These are phyloP conservation scores for Sapayoa aenigma DNA, from an alignment of 2,113 vertebrate genomes.

Conservation along the genomic window DNA sequence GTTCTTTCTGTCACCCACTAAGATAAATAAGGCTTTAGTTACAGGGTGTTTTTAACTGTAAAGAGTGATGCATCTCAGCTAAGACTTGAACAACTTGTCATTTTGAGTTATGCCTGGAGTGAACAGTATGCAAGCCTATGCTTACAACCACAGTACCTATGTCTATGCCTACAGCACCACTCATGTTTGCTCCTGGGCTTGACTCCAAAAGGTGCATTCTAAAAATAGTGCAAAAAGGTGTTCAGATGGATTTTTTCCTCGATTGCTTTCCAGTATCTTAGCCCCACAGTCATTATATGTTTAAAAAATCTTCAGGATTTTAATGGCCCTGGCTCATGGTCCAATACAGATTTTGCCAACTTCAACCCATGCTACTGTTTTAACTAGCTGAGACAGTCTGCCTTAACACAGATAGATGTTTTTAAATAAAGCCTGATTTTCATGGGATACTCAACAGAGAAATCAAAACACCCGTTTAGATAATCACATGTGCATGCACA, in stretches of 20 bases:
- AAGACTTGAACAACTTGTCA: not conserved
- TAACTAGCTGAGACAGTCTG: not conserved
- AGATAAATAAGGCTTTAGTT: not conserved
- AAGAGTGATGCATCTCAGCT: not conserved
- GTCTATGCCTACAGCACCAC: not conserved
- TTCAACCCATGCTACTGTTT: not conserved
- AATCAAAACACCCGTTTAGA: not conserved
- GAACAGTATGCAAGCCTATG: not conserved
- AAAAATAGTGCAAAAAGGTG: not conserved
- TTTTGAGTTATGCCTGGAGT: not conserved
- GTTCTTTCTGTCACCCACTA: not conserved
- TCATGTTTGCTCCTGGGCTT: not conserved
- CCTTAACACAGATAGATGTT: not conserved
- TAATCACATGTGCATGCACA: not conserved
- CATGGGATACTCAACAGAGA: not conserved
- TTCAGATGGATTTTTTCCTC: not conserved
- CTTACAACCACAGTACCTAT: not conserved
- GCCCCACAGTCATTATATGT: not conserved
- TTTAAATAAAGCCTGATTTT: not conserved
- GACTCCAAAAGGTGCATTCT: not conserved
- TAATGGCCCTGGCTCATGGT: not conserved
- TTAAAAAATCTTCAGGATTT: not conserved
- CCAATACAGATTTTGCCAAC: not conserved
- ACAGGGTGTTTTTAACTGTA: not conserved
- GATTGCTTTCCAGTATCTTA: not conserved